Conservation (phyloP, 2,888 invertebrate species). For the Pocota personata region DNA sequence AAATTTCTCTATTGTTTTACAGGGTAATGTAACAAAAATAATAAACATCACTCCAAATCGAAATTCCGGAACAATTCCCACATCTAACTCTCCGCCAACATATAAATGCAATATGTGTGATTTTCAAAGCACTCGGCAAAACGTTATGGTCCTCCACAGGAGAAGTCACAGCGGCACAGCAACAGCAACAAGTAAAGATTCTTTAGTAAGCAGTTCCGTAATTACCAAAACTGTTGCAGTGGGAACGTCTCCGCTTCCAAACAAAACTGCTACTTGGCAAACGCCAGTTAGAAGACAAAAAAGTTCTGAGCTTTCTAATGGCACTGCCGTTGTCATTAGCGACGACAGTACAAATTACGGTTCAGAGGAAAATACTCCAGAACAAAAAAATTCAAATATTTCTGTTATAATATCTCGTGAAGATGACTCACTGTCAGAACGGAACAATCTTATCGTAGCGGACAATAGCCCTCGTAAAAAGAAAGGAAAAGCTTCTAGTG, state of each 20-base stretch:
- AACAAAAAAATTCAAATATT: background rate
- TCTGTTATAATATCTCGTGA: background rate
- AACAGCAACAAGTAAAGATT: slow-evolving; percentile 7
- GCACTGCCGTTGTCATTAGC: background rate
- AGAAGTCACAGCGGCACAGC: slow-evolving; percentile 85
- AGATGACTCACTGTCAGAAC: background rate
- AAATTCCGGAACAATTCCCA: slow-evolving; percentile 11
- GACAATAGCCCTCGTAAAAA: background rate
- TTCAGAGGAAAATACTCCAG: background rate
- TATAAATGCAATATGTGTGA: slow-evolving; percentile 87
- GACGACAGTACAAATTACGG: background rate
- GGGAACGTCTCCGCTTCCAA: background rate
- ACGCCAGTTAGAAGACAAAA: background rate
- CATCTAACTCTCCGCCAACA: slow-evolving; percentile 77
- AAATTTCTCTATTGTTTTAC: slow-evolving; percentile 37
- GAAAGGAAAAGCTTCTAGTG: background rate
- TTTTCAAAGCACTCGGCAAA: slow-evolving; percentile 88
- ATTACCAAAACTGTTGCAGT: background rate
- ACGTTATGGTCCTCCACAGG: slow-evolving; percentile 89
- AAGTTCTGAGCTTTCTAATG: background rate
- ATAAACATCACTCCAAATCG: slow-evolving; percentile 75
- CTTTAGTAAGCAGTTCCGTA: slow-evolving; percentile 76
- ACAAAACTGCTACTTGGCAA: background rate
- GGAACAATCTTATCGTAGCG: background rate
- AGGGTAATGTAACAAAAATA: slow-evolving; percentile 77